Percentiles rank a stretch among this genome's conserved stretches.
These are phyloP conservation scores for Carterocephalus palaemon DNA, from an alignment of 2,888 invertebrate genomes.

Conservation along the genomic window DNA sequence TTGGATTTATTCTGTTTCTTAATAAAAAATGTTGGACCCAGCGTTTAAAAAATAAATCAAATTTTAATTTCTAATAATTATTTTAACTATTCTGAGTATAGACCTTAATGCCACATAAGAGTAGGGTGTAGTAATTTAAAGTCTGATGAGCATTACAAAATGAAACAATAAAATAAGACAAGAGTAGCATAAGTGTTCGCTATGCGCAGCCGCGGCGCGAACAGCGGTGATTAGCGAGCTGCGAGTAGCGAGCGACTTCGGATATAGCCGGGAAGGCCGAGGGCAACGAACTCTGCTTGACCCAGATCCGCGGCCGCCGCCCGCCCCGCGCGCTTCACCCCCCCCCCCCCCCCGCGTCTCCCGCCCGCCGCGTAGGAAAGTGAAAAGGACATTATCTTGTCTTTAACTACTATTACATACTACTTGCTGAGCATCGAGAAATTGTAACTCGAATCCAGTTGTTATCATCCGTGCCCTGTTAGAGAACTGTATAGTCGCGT, in stretches of 20 bases:
- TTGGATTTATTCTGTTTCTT: too few relatives aligned
- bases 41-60: too few relatives aligned
- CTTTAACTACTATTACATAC: slow-evolving; percentile 31
- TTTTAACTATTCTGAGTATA: too few relatives aligned
- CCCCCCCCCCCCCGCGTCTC: slow-evolving; percentile 32
- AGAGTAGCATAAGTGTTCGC: slow-evolving; percentile 14
- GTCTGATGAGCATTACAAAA: too few relatives aligned
- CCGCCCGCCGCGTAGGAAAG: slow-evolving; percentile 54
- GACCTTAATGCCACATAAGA: too few relatives aligned
- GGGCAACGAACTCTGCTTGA: slow-evolving; percentile 78
- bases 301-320: slow-evolving; percentile 60
- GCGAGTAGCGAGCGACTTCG: slow-evolving; percentile 68
- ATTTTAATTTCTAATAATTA: too few relatives aligned
- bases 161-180: too few relatives aligned
- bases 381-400: slow-evolving; percentile 62
- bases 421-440: neutral
- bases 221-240: slow-evolving; percentile 61
- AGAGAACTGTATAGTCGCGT: too few relatives aligned
- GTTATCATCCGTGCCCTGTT: too few relatives aligned
- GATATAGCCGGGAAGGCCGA: slow-evolving; percentile 79
- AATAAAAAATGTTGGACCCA: too few relatives aligned
- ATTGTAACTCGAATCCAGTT: neutral
- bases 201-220: slow-evolving; percentile 34
- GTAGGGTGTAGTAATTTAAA: slow-evolving; percentile 8
- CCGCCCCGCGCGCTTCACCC: slow-evolving; percentile 37